These are phyloP conservation scores for Ictalurus furcatus DNA, from an alignment of 2,113 vertebrate genomes.

Conservation along the genomic window DNA sequence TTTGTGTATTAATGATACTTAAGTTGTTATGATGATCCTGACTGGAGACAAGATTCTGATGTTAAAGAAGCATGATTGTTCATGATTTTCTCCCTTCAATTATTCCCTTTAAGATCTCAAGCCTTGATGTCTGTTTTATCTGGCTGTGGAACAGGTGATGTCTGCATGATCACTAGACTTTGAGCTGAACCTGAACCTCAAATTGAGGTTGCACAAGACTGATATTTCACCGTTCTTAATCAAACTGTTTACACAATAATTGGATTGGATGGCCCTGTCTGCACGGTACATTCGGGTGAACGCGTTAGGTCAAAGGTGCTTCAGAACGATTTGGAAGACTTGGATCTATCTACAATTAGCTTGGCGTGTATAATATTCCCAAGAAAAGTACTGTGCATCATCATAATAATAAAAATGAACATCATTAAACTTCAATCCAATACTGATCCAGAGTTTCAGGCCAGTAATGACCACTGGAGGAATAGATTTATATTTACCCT, in stretches of 20 bases:
- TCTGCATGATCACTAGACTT: slow-evolving; percentile 7
- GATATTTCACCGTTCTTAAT: slow-evolving; percentile 18
- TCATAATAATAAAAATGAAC: too few species aligned
- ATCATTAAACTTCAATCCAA: too few species aligned
- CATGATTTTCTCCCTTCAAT: background rate
- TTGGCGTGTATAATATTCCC: background rate
- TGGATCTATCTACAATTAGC: background rate
- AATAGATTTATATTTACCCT: background rate
- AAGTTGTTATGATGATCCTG: background rate
- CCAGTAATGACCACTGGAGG: background rate
- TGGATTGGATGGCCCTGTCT: slow-evolving; percentile 5
- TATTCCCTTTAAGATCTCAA: background rate
- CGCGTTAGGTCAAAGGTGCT: slow-evolving; percentile 31
- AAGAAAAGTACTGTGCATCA: background rate
- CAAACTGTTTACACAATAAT: slow-evolving; percentile 31
- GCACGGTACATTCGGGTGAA: background rate
- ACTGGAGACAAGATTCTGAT: background rate
- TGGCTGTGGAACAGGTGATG: background rate
- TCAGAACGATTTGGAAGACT: background rate
- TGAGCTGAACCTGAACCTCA: slow-evolving; percentile 15
- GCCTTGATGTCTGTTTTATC: background rate
- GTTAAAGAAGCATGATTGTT: background rate
- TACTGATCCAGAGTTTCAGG: background rate
- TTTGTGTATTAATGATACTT: background rate
- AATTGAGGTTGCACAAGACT: slow-evolving; percentile 32